Base-by-base conservation (phyloP, 2,888 invertebrate species). In the Drosophila greeni region DNA sequence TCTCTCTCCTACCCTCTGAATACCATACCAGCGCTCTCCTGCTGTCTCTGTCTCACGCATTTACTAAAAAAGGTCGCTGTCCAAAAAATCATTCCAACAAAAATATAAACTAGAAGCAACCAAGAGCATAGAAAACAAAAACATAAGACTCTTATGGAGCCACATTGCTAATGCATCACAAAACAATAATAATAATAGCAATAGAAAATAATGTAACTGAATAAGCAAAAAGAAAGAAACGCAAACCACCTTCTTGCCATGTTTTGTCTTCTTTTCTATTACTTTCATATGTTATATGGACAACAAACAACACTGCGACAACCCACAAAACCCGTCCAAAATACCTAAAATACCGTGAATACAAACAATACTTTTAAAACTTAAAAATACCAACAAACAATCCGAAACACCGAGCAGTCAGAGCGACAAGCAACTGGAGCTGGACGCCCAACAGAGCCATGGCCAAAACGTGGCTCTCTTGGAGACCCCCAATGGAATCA, bases 401-500 rank as follows among this genome's bases (percentile, higher is more conserved):
- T 24, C 24, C 9, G 18, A 14, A 33, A 54, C 8, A 18, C n/a
- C 18, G 23, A 39, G 23, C 31, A 62, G 55, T 36, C 66, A 61
- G 53, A 77, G 61, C 59, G 82, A 66, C 48, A 83, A 83, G 59
- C 84, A 83, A 53, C 67, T 81, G 37, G 84, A 78, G 3, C 23
- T 67, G 58, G 82, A 70, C 39, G 23, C 24, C 45, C 51, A 72
- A 29, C 86, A 66, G 34, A 76, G 78, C n/a, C 87, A 84, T 62
- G 88, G 87, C 53, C 87, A 88, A 52, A 84, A 78, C 70, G 87
- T 88, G 52, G 87, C 87, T 2, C 76, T 87, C 18, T 82, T 87
- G n/a, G 87, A 88, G 72, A 86, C 85, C 4, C 84, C 87, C 52
- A 88, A 87, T 70, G 87, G 88, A 62, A 86, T 87, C n/a, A 86